Base-by-base conservation (phyloP, 2,888 invertebrate genomes). In the Molorchus minor region DNA sequence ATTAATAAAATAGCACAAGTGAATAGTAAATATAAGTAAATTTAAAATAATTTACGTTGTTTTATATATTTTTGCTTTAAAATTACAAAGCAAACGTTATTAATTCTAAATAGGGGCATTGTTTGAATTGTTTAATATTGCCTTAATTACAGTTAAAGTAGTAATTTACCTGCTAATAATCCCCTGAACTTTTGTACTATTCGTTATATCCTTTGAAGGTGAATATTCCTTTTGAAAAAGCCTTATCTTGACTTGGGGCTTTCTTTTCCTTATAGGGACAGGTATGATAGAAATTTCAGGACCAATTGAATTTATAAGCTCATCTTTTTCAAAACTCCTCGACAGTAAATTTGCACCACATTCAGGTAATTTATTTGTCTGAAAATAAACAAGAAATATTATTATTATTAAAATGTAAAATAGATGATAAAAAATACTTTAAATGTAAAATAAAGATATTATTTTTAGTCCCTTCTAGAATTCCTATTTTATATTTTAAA, bases 221-320 rank as follows among this genome's bases (percentile, higher is more conserved):
- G 68, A 70, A 51, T 67, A 67, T 63, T 72, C 69, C 52, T 64
- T 68, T 36, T 71, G 60, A 53, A 61, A 71, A 4, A 71, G 56
- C 63, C 65, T 68, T 41, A 75, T 72, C 67, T 76, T 75, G 49
- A 75, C 65, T 41, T 64, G 61, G 0, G 73, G 66, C 40, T 60
- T 70, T 59, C 65, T 65, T 52, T 65, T 71, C 25, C 59, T 70
- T 3, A 75, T 67, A 5, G 74, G 74, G 51, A 72, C 68, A 5
- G 74, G 74, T 53, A 72, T 71, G 53, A 76, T 73, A 13, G 74
- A 68, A 30, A 76, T 69, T 58, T 76, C 75, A 30, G 75, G 74
- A 17, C 67, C 67, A 40, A 71, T 56, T 4, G 59, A 61, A 49
- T 56, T 58, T 12, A 61, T 61, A 25, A 63, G 10, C 38, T 70